These are phyloP conservation scores for Spheniscus mendiculus DNA, from an alignment of 2,113 vertebrate species.

Conservation along the genomic window DNA sequence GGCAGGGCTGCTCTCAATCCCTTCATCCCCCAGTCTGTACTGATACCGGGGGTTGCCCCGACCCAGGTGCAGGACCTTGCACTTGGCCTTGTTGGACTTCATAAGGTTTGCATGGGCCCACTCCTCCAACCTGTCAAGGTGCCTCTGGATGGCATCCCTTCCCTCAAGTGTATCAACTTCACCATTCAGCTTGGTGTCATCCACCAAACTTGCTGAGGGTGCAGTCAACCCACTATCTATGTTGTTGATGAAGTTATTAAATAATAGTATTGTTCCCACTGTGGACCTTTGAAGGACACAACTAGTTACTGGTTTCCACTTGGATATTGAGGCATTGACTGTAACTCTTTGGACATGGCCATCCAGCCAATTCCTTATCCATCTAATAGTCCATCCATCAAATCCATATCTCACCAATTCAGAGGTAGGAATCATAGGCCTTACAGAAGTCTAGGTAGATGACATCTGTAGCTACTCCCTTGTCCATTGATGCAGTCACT, in stretches of 20 bases:
- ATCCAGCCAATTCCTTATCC: background rate
- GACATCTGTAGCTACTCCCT: background rate
- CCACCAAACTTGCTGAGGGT: background rate
- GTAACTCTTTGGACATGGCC: background rate
- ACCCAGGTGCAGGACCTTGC: background rate
- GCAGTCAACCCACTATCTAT: background rate
- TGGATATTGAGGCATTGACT: background rate
- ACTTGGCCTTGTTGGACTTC: background rate
- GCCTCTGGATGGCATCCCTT: background rate
- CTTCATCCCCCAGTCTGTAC: background rate
- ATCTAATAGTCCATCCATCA: background rate
- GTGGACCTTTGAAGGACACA: background rate
- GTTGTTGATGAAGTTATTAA: background rate
- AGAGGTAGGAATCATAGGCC: background rate
- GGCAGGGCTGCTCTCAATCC: background rate
- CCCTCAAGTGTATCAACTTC: background rate
- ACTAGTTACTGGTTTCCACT: background rate
- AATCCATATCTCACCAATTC: background rate
- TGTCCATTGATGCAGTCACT: background rate
- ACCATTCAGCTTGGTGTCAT: background rate
- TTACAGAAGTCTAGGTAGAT: background rate
- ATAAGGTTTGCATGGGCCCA: background rate
- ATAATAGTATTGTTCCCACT: background rate
- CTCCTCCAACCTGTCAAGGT: background rate
- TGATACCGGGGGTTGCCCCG: background rate